These are phyloP conservation scores for Conus canariensis DNA, from an alignment of 2,888 invertebrate genomes.

Conservation along the genomic window DNA sequence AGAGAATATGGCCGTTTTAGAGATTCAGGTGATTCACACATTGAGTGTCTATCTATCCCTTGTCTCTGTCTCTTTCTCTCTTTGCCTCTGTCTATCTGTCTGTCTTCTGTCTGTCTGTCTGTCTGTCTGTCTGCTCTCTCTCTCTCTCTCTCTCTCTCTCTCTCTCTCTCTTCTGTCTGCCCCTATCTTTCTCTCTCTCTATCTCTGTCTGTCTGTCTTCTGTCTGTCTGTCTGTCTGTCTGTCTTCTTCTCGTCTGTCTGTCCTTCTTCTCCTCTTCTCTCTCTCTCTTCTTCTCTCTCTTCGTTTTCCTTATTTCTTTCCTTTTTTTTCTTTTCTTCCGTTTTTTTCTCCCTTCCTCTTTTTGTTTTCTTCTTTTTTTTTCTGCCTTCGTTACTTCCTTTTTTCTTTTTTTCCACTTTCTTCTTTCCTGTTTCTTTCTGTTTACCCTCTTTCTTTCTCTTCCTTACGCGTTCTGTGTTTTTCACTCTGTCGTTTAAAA, in stretches of 20 bases:
- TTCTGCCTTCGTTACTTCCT: background rate
- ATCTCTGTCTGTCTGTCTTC: slow-evolving; percentile 17
- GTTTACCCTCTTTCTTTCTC: background rate
- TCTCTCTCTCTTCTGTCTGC: background rate
- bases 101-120: background rate
- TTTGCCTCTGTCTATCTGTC: background rate
- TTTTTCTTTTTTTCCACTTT: background rate
- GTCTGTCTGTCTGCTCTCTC: background rate
- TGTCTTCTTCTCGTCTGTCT: background rate
- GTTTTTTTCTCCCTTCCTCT: background rate
- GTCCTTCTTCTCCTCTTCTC: background rate
- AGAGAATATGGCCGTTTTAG: too few relatives aligned
- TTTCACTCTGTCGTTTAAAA: background rate
- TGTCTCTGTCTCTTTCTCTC: too few relatives aligned
- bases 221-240: background rate
- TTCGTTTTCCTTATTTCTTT: background rate
- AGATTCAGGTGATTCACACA: too few relatives aligned
- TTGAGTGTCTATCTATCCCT: too few relatives aligned
- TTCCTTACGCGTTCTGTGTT: background rate
- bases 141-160: too few relatives aligned
- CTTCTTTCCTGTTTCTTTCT: background rate
- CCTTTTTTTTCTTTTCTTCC: background rate
- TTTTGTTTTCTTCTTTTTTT: background rate
- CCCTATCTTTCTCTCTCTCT: background rate
- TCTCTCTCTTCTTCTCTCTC: background rate